These are phyloP conservation scores for Ceyx margarethae DNA, from an alignment of 2,113 vertebrate species.

Conservation along the genomic window DNA sequence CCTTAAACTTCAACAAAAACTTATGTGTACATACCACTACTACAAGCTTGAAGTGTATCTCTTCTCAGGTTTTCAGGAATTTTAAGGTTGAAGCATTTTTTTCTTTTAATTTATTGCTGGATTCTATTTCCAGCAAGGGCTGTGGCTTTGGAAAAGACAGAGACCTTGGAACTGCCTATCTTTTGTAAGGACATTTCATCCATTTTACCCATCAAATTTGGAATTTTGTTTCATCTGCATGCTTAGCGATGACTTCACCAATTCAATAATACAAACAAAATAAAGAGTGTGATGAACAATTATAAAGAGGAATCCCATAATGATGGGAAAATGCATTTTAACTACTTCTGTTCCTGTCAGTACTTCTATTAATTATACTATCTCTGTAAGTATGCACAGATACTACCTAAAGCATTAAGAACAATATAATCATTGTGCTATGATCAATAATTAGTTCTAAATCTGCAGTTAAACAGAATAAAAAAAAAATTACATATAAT, in stretches of 20 bases:
- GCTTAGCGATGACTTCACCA: background rate
- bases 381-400: background rate
- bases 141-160: constrained; percentile 9
- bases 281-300: background rate
- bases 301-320: background rate
- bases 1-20: background rate
- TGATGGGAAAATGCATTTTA: background rate
- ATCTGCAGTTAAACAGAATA: background rate
- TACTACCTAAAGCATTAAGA: background rate
- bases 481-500: background rate
- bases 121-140: constrained; percentile 32
- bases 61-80: background rate
- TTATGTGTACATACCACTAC: background rate
- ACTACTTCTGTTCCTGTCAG: background rate
- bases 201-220: constrained; percentile 13
- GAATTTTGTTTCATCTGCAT: background rate
- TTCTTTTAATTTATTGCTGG: constrained; percentile 17
- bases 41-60: background rate
- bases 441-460: background rate
- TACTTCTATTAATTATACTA: background rate
- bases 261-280: background rate
- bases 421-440: background rate
- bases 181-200: background rate
- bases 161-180: constrained; percentile 28
- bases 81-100: background rate